Percentiles rank a stretch among this genome's conserved stretches.
These are phyloP conservation scores for Petrosia ficiformis DNA, from an alignment of 37 sponge, comb jelly and placozoan species.

Conservation along the genomic window DNA sequence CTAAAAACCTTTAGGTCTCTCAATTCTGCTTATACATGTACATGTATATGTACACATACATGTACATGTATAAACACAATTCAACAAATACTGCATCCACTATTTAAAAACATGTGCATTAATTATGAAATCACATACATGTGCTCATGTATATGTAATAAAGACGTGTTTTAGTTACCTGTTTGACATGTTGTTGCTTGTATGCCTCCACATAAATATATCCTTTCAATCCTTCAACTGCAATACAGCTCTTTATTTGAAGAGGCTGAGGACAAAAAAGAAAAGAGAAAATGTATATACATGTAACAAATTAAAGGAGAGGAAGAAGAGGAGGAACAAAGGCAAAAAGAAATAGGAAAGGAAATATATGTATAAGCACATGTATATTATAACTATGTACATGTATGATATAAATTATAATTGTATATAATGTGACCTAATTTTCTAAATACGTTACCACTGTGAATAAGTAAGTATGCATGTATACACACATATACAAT, in stretches of 20 bases:
- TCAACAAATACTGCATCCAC: not conserved
- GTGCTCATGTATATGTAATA: not conserved
- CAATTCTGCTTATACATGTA: no score
- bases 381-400: no score
- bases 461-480: no score
- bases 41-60: conserved; percentile 8
- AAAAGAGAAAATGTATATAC: not conserved
- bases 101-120: not conserved
- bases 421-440: no score
- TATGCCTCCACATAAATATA: conserved; percentile 95
- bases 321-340: no score
- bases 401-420: no score
- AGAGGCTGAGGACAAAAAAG: conserved; percentile 70
- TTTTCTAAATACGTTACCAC: no score
- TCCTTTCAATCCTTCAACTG: conserved; percentile 92
- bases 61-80: no score
- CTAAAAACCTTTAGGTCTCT: no score
- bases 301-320: not conserved
- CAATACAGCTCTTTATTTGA: conserved; percentile 89
- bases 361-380: conserved; percentile 7
- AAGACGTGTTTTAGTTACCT: conserved; percentile 16
- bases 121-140: not conserved
- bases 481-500: no score
- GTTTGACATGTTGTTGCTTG: conserved; percentile 98
- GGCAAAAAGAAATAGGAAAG: no score